Percentiles rank a stretch among this genome's conserved stretches.
phyloP scores from a whole-genome alignment of 1,140 invertebrate species.

The Papilio polyxenes region DNA sequence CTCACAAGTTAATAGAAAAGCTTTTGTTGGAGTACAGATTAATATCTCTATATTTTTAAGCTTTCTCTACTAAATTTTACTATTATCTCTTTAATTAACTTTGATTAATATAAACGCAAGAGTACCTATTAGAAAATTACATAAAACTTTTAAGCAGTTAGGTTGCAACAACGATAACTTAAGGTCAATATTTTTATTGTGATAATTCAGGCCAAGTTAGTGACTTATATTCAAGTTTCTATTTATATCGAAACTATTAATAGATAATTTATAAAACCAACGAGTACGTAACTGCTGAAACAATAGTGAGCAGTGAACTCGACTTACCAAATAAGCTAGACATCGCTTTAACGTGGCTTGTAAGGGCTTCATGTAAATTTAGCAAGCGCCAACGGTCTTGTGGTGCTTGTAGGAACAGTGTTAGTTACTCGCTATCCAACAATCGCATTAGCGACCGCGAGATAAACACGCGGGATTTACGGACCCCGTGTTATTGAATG shows the following conservation, averaged over 20 bases:
- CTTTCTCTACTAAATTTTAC: not conserved
- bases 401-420: slow-evolving; percentile 31
- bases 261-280: not conserved
- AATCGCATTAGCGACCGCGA: slow-evolving; percentile 32
- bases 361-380: slow-evolving; percentile 31
- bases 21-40: not conserved
- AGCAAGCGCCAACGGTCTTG: not conserved
- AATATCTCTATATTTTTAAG: not conserved
- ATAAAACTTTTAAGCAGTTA: not conserved
- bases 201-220: not conserved
- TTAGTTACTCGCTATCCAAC: slow-evolving; percentile 23
- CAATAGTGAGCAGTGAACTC: slow-evolving; percentile 18
- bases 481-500: slow-evolving; percentile 23
- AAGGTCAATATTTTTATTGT: not conserved
- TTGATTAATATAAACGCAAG: not conserved
- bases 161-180: not conserved
- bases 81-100: not conserved
- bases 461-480: slow-evolving; percentile 29
- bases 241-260: not conserved
- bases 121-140: too few species aligned
- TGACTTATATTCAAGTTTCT: not conserved
- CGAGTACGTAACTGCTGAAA: not conserved
- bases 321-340: slow-evolving; percentile 34
- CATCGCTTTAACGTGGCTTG: slow-evolving; percentile 25
- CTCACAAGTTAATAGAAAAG: not conserved